These are phyloP conservation scores for Carduelis carduelis DNA, from an alignment of 2,797 vertebrate genomes.

Conservation along the genomic window DNA sequence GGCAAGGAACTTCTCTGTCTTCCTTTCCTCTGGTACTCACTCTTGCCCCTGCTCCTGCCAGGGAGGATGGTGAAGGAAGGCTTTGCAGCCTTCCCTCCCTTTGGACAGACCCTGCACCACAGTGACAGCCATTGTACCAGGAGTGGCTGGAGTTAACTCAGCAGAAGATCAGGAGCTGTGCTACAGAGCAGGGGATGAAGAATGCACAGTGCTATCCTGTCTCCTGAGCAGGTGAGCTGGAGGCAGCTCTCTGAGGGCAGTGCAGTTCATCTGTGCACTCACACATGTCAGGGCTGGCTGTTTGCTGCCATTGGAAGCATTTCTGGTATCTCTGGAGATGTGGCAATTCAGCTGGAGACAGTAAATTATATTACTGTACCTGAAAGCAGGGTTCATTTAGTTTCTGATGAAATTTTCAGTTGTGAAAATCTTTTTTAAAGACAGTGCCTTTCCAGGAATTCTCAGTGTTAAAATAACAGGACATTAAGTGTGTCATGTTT, in stretches of 20 bases:
- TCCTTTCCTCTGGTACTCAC: not conserved
- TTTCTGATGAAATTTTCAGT: not conserved
- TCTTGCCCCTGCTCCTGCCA: not conserved
- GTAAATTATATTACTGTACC: not conserved
- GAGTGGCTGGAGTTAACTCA: not conserved
- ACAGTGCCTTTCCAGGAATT: not conserved
- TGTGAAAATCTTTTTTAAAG: not conserved
- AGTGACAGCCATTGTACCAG: not conserved
- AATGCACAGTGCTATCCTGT: not conserved
- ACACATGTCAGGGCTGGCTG: not conserved
- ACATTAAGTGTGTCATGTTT: constrained; percentile 13
- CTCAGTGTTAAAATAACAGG: not conserved
- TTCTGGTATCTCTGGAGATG: not conserved
- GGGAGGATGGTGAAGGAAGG: not conserved
- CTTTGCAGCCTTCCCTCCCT: not conserved
- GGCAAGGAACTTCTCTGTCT: not conserved
- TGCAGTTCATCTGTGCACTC: not conserved
- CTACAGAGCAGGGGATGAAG: not conserved
- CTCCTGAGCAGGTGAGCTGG: not conserved
- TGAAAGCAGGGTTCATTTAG: not conserved
- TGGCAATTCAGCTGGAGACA: not conserved
- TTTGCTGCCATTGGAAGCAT: not conserved
- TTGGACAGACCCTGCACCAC: fast-evolving
- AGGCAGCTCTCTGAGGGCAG: not conserved
- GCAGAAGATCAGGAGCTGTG: not conserved